phyloP scores from a whole-genome alignment of 1,140 invertebrate species.

The Papilio helenus region DNA sequence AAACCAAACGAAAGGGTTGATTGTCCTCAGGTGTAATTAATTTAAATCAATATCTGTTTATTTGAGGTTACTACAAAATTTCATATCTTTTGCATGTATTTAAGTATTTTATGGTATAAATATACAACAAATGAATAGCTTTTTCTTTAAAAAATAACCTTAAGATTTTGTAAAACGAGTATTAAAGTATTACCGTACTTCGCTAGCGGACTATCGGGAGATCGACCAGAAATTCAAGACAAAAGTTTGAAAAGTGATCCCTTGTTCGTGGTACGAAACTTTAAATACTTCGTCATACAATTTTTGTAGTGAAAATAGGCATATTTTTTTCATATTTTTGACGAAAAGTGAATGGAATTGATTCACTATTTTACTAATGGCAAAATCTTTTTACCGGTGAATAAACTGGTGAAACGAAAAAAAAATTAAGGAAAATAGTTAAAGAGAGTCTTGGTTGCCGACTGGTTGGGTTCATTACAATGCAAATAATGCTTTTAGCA shows the following conservation, averaged over 20 bases:
- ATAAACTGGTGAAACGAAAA: no score
- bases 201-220: background rate
- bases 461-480: background rate
- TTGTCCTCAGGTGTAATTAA: background rate
- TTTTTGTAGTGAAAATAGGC: background rate
- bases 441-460: background rate
- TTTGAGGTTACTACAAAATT: no score
- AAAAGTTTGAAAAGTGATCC: background rate
- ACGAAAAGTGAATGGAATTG: background rate
- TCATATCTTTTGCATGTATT: no score
- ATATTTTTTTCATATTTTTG: background rate
- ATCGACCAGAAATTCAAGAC: conserved; percentile 11
- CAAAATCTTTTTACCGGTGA: background rate
- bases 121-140: background rate
- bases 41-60: no score
- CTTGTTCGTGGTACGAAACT: background rate
- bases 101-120: background rate
- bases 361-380: background rate
- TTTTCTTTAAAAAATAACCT: background rate
- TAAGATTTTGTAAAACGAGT: background rate
- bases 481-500: background rate
- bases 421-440: no score
- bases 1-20: background rate
- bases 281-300: background rate
- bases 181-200: background rate